phyloP scores from a whole-genome alignment of 2,113 vertebrate genomes.

The Oreamnos americanus region DNA sequence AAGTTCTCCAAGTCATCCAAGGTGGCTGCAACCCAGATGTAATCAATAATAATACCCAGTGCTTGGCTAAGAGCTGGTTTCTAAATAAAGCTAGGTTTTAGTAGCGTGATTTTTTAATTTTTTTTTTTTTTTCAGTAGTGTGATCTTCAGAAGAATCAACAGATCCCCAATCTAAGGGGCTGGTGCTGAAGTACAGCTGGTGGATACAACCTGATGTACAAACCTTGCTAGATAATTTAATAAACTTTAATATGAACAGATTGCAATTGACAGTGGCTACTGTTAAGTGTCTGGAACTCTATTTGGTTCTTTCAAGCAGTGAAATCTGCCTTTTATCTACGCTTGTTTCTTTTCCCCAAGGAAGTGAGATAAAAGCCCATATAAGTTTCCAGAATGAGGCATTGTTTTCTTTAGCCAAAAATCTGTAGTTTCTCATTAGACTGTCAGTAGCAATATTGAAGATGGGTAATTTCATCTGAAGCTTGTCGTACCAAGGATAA shows the following conservation, averaged over 20 bases:
- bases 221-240: neutral
- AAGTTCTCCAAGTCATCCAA: neutral
- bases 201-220: neutral
- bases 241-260: neutral
- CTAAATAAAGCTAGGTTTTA: neutral
- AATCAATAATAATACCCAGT: neutral
- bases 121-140: neutral
- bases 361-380: slow-evolving; percentile 19
- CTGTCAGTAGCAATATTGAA: slow-evolving; percentile 29
- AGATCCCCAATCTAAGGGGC: neutral
- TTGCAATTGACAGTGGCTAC: neutral
- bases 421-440: slow-evolving; percentile 38
- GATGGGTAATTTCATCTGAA: neutral
- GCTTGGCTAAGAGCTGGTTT: neutral
- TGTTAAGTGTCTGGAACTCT: neutral
- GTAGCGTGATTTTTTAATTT: neutral
- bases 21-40: neutral
- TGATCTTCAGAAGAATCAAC: neutral
- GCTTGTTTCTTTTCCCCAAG: neutral
- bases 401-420: slow-evolving; percentile 35
- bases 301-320: neutral
- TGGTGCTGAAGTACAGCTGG: neutral
- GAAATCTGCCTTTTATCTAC: neutral
- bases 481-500: neutral
- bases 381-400: neutral